Evolutionary conservation across 2,113 vertebrate genomes (phyloP).

Genomic region (Pachyramphus minor): DNA sequence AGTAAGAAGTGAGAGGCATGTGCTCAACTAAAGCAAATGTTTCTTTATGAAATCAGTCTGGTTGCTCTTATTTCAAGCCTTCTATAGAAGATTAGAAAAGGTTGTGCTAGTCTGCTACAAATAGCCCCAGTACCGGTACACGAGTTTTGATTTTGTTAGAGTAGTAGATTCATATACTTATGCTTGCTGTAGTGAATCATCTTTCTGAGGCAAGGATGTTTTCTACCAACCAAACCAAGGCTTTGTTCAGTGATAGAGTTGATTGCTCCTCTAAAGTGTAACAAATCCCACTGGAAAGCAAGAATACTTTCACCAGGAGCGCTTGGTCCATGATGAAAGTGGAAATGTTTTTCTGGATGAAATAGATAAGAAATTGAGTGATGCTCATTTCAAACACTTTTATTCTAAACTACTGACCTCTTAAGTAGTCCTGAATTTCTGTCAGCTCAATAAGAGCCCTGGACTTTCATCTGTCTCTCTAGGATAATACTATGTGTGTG

Average conservation of each 20-base stretch:
- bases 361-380: conserved; percentile 25
- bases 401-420: conserved; percentile 18
- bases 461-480: conserved; percentile 17
- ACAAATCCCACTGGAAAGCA: conserved; percentile 25
- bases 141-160: background rate
- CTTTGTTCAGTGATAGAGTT: background rate
- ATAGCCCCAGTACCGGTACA: background rate
- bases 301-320: background rate
- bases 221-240: background rate
- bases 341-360: conserved; percentile 47
- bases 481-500: background rate
- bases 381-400: background rate
- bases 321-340: conserved; percentile 1
- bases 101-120: background rate
- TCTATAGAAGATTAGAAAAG: background rate
- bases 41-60: background rate
- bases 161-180: background rate
- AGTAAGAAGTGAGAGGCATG: background rate
- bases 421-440: conserved; percentile 15
- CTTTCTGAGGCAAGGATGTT: background rate
- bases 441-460: background rate
- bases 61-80: background rate
- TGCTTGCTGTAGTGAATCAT: conserved; percentile 1
- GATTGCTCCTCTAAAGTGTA: background rate
- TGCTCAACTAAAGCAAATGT: background rate